A percentile compares a stretch with the other conserved stretches of the same genome.
These are phyloP conservation scores for Brachionus asplanchnoidis DNA, from an alignment of 1,140 invertebrate genomes.

Conservation along the genomic window DNA sequence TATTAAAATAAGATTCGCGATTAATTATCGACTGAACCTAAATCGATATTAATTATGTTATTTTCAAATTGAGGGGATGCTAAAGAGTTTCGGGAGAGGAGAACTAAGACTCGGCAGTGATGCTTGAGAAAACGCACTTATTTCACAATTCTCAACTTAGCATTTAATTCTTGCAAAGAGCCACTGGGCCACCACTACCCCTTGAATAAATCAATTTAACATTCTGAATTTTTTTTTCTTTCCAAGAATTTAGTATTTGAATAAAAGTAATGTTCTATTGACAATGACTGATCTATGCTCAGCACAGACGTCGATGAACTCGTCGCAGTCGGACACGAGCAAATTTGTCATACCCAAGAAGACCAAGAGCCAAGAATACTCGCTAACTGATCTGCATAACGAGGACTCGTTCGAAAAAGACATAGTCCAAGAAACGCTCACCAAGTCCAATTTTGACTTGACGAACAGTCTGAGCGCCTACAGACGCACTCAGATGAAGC, in stretches of 20 bases:
- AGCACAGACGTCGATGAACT: not conserved
- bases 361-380: not conserved
- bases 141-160: not conserved
- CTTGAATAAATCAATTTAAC: not conserved
- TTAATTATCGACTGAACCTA: not conserved
- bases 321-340: not conserved
- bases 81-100: not conserved
- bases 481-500: not conserved
- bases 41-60: not conserved
- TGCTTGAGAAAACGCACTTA: not conserved
- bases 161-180: not conserved
- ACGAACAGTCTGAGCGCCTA: not conserved
- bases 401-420: not conserved
- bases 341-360: conserved; percentile 28
- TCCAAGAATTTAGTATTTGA: not conserved
- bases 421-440: not conserved
- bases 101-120: not conserved
- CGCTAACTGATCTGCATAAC: not conserved
- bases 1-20: not conserved
- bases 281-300: conserved; percentile 22
- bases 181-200: not conserved
- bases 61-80: not conserved
- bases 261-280: not conserved
- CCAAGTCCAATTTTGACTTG: not conserved
- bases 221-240: not conserved